Conservation (phyloP, 2,113 vertebrate species). For the Aspiorhynchus laticeps region DNA sequence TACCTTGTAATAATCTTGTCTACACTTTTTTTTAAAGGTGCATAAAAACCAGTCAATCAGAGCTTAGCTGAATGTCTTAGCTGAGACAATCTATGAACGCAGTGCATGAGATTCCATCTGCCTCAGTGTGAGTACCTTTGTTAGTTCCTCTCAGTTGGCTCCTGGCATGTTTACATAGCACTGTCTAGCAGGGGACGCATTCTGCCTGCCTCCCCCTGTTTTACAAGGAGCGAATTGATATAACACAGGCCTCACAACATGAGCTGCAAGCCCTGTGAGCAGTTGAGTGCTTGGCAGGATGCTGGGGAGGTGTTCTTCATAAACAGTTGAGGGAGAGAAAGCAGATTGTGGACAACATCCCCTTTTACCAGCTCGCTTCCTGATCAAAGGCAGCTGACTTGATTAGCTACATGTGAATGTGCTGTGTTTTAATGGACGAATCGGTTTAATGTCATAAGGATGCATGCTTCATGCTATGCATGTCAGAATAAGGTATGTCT, state of each 20-base stretch:
- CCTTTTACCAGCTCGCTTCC: background rate
- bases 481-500: background rate
- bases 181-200: background rate
- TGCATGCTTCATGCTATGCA: background rate
- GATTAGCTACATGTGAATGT: constrained; percentile 23
- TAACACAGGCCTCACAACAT: constrained; percentile 26
- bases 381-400: constrained; percentile 6
- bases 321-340: constrained; percentile 11
- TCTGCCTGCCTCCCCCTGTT: background rate
- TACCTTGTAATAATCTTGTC: background rate
- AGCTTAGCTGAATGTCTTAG: no score
- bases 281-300: constrained; percentile 27
- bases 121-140: background rate
- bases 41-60: no score
- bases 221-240: background rate
- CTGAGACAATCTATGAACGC: background rate
- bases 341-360: constrained; percentile 3
- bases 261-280: background rate
- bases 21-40: background rate
- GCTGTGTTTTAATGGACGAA: background rate
- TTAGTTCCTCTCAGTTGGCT: constrained; percentile 1
- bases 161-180: constrained; percentile 20
- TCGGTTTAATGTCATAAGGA: background rate
- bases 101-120: background rate
- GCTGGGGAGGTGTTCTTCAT: background rate